Evolutionary conservation across 2,888 invertebrate species (phyloP), one percentile per base, ranked within the genome.

Genomic region (Lasioglossum lativentre): DNA sequence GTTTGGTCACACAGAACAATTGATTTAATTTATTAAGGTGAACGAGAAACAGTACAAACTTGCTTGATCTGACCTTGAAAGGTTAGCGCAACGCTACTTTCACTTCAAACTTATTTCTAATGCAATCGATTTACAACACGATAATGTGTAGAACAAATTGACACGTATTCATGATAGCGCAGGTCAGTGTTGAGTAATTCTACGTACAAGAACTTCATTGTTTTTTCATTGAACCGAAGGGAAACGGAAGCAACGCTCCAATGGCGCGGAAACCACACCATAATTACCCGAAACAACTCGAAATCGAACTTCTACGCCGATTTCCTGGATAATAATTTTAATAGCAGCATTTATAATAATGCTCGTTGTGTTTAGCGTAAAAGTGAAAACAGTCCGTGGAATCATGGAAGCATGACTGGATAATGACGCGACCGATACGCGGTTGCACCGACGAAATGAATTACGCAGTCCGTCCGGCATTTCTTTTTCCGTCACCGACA

Each of bases 381-480:
- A 93, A 93, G 93, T 93, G 93, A 93, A 93, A 93, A 91, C 91
- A 78, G 80, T 16, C 87, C 14, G 38, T 30, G 80, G 66, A 85
- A 84, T 84, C 92, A 86, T 86, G 89, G 87, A 85, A 84, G 92
- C 93, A 90, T 92, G 90, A 92, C 92, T 82, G 91, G 89, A 90
- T 91, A 75, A 73, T 75, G 73, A 83, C 84, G 83, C 85, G 81
- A 66, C 83, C 80, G 78, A 85, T 88, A 80, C 80, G 79, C 82
- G 78, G 71, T 75, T 75, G 78, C 82, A 68, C 52, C 75, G 75
- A 45, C 71, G 68, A 85, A 80, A 80, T 52, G 59, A 76, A 75
- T 78, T 83, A 30, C 78, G 66, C 74, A 79, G 83, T 74, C 68
- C 42, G 42, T 45, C 68, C 45, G 42, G 34, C 52, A 59, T 38